Evolutionary conservation across 2,113 vertebrate species (phyloP), one percentile per base, ranked within the genome.

Genomic region (Leptodactylus fuscus): DNA sequence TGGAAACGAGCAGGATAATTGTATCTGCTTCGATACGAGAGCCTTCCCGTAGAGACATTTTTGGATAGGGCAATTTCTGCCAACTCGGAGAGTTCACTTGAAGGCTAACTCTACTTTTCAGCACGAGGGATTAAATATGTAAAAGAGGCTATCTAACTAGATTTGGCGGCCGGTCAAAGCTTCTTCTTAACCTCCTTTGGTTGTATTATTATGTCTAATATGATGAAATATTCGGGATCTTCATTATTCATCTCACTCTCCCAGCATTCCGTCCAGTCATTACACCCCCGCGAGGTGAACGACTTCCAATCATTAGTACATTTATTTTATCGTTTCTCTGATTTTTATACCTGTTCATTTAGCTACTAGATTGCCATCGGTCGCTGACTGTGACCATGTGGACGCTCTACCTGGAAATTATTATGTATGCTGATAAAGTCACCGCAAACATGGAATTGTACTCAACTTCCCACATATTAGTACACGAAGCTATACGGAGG

Each of bases 81-180:
- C 32, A 69, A 69, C 16, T 38, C 65, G 16, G 34, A 69, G 65
- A 69, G 65, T 69, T 69, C 65, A 69, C 18, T 38, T 38, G 18
- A 69, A 69, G 34, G 34, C 65, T 69, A 69, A 38, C 65, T 36
- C 65, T 69, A 8, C 16, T 69, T 69, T 69, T 69, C 32, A 69
- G 15, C 65, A 69, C 7, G 16, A 69, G 65, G 65, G 65, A 69
- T 69, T 69, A 38, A 38, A 69, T 69, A 36, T 69, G 65, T 69
- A 38, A 38, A 69, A 38, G 8, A 36, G 65, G 65, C 65, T 18
- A 38, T 69, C 65, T 69, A 69, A 69, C 65, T 36, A 38, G 34
- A 69, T 69, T 69, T 69, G 65, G 65, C 65, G 2, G 18, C 34
- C 38, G 65, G 65, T 69, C 65, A 69, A 69, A 20, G 1, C 15